Evolutionary conservation across 2,113 vertebrate genomes (phyloP), one percentile per base, ranked within the genome.

Genomic region (Oophaga pumilio): DNA sequence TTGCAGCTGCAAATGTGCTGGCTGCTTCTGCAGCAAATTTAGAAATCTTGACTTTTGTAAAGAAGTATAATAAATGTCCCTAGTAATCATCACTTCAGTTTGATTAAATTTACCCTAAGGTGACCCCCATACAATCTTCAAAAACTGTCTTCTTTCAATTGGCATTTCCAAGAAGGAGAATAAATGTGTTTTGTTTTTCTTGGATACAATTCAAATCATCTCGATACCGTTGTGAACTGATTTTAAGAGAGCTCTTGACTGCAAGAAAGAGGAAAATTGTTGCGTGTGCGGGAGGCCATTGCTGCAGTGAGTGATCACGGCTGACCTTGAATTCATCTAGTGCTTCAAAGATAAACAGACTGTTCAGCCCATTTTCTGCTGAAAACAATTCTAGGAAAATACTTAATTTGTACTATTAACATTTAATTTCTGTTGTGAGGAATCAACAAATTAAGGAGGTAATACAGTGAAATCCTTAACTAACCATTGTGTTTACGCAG

Each of bases 201-300:
- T 86, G 43, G 60, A 77, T 53, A 53, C 74, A 64, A 86, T 86
- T 64, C 20, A 66, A 57, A 74, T 74, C 15, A 84, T 73, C 28
- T 76, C 69, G 57, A 77, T 64, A 18, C 59, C 85, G 68, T 68
- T 79, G 85, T 57, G 85, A 57, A 80, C 49, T 56, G 76, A 78
- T 86, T 86, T 86, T 66, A 71, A 57, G 50, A 87, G 50, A 43
- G 74, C 76, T n/a, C 85, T 87, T 87, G 85, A 87, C 62, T 87
- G 33, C 33, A 17, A 64, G 59, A 76, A 85, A 52, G 22, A 62
- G 15, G 26, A 53, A 76, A 71, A 87, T 87, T 71, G 57, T 80
- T 8, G 52, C 69, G 76, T 8, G 17, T 80, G 76, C 12, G 52
- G 76, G 57, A 87, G 76, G 64, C 71, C 76, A 87, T 80, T 87